Evolutionary conservation across 1,140 invertebrate genomes (phyloP), one percentile per base, ranked within the genome.

Genomic region (Oncopodura yosiiana): DNA sequence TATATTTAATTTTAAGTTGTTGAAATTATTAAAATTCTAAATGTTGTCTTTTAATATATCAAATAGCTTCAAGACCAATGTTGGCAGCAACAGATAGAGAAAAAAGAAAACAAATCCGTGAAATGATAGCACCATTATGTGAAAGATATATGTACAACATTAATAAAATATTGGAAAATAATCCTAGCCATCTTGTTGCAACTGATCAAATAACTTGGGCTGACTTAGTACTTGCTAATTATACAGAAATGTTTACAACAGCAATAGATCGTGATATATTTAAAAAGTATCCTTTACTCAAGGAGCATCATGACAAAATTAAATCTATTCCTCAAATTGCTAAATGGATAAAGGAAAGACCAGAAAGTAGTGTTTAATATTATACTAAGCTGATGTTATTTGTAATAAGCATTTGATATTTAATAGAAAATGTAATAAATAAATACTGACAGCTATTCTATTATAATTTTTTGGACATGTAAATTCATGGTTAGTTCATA

Each of bases 151-250:
- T 44, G 42, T 5, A 44, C 11, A 9, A 8, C 46, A 59, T n/a
- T n/a, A n/a, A n/a, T n/a, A n/a, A n/a, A n/a, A n/a, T n/a, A n/a
- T n/a, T n/a, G n/a, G n/a, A n/a, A n/a, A n/a, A n/a, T n/a, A n/a
- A n/a, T n/a, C n/a, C n/a, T n/a, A n/a, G n/a, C n/a, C n/a, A n/a
- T n/a, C n/a, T n/a, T n/a, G n/a, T n/a, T n/a, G n/a, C n/a, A n/a
- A n/a, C n/a, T n/a, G n/a, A n/a, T n/a, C n/a, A 74, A 65, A 74
- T 80, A 0, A 38, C 58, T 19, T 64, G 62, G 62, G 54, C 52
- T 19, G 62, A 64, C 53, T 27, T 64, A 4, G 49, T 32, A 26
- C 16, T 53, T 18, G 55, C 39, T 12, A 49, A 30, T 37, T 49
- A 49, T n/a, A 24, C 27, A 5, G 32, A 49, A 49, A 49, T 56